These are phyloP conservation scores for Sebastiscus tertius DNA, from an alignment of 2,797 vertebrate species.

Conservation along the genomic window DNA sequence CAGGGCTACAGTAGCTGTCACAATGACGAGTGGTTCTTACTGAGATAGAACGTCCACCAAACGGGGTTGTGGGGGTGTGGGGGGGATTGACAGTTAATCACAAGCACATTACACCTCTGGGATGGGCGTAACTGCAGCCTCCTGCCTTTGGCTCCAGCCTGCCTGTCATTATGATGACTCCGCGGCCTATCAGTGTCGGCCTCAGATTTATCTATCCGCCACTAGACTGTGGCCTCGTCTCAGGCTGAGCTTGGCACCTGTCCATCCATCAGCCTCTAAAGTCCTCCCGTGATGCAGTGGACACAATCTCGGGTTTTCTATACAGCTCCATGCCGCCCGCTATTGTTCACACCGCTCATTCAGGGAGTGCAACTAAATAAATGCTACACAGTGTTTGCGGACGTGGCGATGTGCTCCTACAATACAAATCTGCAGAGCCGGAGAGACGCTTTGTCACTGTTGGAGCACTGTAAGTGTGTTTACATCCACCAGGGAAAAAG, in stretches of 20 bases:
- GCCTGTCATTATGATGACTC: constrained; percentile 74
- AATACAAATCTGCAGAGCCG: constrained; percentile 37
- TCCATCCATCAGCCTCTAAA: constrained; percentile 73
- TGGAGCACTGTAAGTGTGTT: constrained; percentile 32
- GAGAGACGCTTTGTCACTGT: constrained; percentile 37
- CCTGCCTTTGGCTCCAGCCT: constrained; percentile 64
- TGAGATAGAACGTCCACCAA: constrained; percentile 74
- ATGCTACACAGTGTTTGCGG: constrained; percentile 1
- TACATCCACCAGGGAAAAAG: constrained; percentile 30
- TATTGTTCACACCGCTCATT: constrained; percentile 20
- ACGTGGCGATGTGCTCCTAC: not conserved
- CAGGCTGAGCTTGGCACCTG: constrained; percentile 62
- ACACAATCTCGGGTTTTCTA: constrained; percentile 39
- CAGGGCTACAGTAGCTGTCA: constrained; percentile 73
- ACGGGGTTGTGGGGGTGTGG: not conserved
- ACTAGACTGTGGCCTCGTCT: constrained; percentile 65
- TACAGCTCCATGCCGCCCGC: constrained; percentile 3
- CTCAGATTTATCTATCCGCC: constrained; percentile 74
- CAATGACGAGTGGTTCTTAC: constrained; percentile 76
- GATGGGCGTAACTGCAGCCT: constrained; percentile 68
- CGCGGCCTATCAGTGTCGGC: constrained; percentile 67
- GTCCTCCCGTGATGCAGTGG: constrained; percentile 39
- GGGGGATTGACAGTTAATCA: constrained; percentile 85
- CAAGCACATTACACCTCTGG: constrained; percentile 79
- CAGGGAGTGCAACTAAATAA: constrained; percentile 25